Evolutionary conservation across 2,888 invertebrate genomes (phyloP).

Genomic region (Protodeltote pygarga): DNA sequence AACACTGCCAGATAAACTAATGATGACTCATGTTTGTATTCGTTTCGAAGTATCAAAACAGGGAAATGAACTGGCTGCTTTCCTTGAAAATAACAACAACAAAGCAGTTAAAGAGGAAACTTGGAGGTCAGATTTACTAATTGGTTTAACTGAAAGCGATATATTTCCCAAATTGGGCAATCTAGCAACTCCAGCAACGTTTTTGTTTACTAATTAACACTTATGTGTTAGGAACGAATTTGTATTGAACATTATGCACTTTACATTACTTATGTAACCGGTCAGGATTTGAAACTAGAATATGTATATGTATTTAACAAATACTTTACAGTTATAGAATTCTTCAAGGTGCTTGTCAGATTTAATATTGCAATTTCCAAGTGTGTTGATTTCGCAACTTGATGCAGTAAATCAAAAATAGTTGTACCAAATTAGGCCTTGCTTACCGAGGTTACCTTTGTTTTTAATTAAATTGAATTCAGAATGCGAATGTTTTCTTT

Average conservation of each 20-base stretch:
- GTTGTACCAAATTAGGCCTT: conserved; percentile 10
- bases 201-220: conserved; percentile 35
- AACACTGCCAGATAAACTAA: conserved; percentile 32
- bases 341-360: conserved; percentile 20
- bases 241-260: conserved; percentile 26
- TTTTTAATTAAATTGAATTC: conserved; percentile 9
- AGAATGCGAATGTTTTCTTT: neutral
- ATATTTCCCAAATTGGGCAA: conserved; percentile 38
- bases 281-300: neutral
- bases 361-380: conserved; percentile 14
- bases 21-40: conserved; percentile 45
- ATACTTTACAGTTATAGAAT: conserved; percentile 8
- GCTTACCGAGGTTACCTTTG: conserved; percentile 20
- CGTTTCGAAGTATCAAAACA: conserved; percentile 36
- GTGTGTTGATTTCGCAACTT: conserved; percentile 18
- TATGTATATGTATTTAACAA: conserved; percentile 3
- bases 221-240: conserved; percentile 18
- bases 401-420: conserved; percentile 20
- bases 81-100: conserved; percentile 45
- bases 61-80: conserved; percentile 41
- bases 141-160: conserved; percentile 35
- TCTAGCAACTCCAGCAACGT: conserved; percentile 12
- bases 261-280: conserved; percentile 32
- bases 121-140: conserved; percentile 39
- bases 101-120: conserved; percentile 33